A percentile compares a stretch with the other conserved stretches of the same genome.
phyloP scores from a whole-genome alignment of 2,888 invertebrate species.

The Danaus chrysippus region DNA sequence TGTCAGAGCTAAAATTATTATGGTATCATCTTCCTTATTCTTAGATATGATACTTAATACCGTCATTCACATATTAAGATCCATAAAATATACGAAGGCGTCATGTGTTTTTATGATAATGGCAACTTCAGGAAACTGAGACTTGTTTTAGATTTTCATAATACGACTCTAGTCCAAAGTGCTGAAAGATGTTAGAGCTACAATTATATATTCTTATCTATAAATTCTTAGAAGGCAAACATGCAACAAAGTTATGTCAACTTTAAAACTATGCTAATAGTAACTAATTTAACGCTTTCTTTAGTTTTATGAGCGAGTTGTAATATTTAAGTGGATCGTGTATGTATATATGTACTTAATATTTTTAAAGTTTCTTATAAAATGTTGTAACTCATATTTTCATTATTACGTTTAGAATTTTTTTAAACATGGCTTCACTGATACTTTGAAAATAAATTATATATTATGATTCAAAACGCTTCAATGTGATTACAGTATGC shows the following conservation, averaged over 20 bases:
- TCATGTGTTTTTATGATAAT: slow-evolving; percentile 26
- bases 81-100: slow-evolving; percentile 14
- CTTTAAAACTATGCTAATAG: slow-evolving; percentile 3
- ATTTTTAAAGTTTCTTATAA: too few relatives aligned
- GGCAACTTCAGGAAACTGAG: slow-evolving; percentile 13
- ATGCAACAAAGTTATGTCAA: slow-evolving; percentile 10
- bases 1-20: neutral
- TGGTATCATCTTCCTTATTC: neutral
- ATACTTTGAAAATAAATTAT: too few relatives aligned
- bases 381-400: too few relatives aligned
- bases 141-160: slow-evolving; percentile 23
- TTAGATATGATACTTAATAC: neutral
- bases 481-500: too few relatives aligned
- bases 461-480: too few relatives aligned
- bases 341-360: too few relatives aligned
- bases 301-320: neutral
- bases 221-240: slow-evolving; percentile 14
- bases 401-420: too few relatives aligned
- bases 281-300: neutral
- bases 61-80: slow-evolving; percentile 8
- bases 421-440: too few relatives aligned
- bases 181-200: slow-evolving; percentile 27
- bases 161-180: slow-evolving; percentile 28
- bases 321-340: too few relatives aligned
- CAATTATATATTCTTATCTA: slow-evolving; percentile 30